Conservation (phyloP, 2,113 vertebrate genomes). For the Grammomys surdaster region DNA sequence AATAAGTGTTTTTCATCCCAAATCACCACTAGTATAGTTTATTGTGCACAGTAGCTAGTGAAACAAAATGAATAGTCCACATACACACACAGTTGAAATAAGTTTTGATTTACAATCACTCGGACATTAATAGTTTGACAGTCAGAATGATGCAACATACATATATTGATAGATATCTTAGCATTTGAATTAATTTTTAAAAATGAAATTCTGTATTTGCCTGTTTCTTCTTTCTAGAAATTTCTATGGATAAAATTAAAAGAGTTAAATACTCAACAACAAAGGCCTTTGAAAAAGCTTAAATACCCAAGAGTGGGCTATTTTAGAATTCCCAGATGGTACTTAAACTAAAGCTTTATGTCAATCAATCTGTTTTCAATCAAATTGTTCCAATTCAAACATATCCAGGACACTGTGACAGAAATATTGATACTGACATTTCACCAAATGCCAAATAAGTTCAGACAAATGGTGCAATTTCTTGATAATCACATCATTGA, state of each 20-base stretch:
- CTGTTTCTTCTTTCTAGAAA: not conserved
- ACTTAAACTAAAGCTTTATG: not conserved
- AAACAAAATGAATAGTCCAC: not conserved
- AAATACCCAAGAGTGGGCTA: not conserved
- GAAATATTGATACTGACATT: not conserved
- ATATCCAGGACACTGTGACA: not conserved
- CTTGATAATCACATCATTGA: not conserved
- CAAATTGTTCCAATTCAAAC: not conserved
- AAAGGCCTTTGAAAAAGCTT: not conserved
- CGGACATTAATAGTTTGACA: not conserved
- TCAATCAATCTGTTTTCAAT: not conserved
- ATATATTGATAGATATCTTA: not conserved
- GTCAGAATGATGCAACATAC: not conserved
- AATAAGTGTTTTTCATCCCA: conserved; percentile 21
- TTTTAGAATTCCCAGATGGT: not conserved
- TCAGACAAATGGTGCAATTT: not conserved
- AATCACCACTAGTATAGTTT: not conserved
- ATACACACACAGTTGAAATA: not conserved
- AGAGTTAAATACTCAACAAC: not conserved
- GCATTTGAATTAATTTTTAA: not conserved
- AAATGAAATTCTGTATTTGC: not conserved
- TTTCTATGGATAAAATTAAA: not conserved
- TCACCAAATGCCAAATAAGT: not conserved
- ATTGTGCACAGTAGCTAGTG: not conserved
- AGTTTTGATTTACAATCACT: not conserved